Conservation (phyloP, 2,888 invertebrate species). For the Seira sanloemensis region DNA sequence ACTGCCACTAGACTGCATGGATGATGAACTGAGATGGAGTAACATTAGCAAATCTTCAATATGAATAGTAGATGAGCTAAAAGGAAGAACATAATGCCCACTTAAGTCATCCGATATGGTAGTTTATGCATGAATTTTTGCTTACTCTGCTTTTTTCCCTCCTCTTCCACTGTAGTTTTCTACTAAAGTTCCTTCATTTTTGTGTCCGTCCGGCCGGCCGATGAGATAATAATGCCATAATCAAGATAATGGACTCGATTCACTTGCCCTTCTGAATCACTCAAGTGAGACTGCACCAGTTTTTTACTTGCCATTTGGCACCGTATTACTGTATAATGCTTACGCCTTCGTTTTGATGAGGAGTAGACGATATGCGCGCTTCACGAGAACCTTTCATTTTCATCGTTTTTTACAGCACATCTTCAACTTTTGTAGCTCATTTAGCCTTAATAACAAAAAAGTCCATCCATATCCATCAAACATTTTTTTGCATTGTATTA, state of each 20-base stretch:
- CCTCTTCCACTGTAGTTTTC: conserved; percentile 22
- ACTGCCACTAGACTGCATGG: conserved; percentile 23
- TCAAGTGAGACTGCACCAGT: conserved; percentile 39
- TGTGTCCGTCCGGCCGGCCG: conserved; percentile 50
- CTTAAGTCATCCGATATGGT: conserved; percentile 51
- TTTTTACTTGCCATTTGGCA: conserved; percentile 52
- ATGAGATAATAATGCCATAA: conserved; percentile 62
- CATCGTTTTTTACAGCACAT: neutral
- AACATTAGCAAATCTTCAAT: conserved; percentile 17
- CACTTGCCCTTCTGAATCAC: conserved; percentile 56
- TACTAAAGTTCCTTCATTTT: conserved; percentile 44
- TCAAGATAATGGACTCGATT: conserved; percentile 62
- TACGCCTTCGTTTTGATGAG: no score
- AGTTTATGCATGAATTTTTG: conserved; percentile 58
- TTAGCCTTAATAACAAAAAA: conserved; percentile 16
- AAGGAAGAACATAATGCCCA: conserved; percentile 34
- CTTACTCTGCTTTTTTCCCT: conserved; percentile 23
- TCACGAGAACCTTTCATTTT: no score
- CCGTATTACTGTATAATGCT: no score
- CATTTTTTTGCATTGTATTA: no score
- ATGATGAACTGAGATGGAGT: no score
- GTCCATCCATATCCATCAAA: no score
- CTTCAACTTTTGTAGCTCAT: conserved; percentile 1
- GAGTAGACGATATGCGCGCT: no score
- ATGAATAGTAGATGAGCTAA: neutral